Conservation (phyloP, 2,888 invertebrate species). For the Agrochola lychnidis region DNA sequence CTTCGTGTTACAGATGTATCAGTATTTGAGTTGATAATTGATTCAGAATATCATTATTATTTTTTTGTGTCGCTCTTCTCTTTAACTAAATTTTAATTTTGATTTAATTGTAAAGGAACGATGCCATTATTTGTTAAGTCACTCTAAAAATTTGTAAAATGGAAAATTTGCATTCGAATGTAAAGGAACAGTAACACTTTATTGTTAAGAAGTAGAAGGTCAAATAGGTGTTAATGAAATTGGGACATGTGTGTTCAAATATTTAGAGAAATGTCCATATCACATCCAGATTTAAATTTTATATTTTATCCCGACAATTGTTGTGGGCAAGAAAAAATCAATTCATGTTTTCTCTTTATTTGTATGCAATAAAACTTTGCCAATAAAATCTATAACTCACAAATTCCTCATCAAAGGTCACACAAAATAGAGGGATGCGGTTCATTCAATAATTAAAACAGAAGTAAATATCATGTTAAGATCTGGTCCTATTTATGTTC, state of each 20-base stretch:
- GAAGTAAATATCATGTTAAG: not conserved
- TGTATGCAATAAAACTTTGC: too few relatives aligned
- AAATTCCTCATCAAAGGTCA: not conserved
- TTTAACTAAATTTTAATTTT: too few relatives aligned
- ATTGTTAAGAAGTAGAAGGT: not conserved
- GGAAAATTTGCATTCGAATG: too few relatives aligned
- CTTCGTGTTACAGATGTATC: too few relatives aligned
- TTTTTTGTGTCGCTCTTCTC: too few relatives aligned
- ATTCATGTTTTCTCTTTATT: not conserved
- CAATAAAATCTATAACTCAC: not conserved
- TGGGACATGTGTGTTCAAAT: conserved; percentile 8
- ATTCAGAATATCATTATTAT: too few relatives aligned
- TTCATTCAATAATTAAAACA: not conserved
- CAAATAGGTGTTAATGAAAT: not conserved
- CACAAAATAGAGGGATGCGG: not conserved
- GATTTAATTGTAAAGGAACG: too few relatives aligned
- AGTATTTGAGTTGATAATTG: too few relatives aligned
- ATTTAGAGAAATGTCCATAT: not conserved
- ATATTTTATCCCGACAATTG: not conserved
- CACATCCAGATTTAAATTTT: not conserved
- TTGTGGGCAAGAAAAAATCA: not conserved
- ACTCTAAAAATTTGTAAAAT: too few relatives aligned
- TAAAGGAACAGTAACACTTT: too few relatives aligned
- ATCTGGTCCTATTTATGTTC: not conserved
- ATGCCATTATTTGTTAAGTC: too few relatives aligned